Evolutionary conservation across 2,113 vertebrate genomes (phyloP).

Genomic region (Anser cygnoides): DNA sequence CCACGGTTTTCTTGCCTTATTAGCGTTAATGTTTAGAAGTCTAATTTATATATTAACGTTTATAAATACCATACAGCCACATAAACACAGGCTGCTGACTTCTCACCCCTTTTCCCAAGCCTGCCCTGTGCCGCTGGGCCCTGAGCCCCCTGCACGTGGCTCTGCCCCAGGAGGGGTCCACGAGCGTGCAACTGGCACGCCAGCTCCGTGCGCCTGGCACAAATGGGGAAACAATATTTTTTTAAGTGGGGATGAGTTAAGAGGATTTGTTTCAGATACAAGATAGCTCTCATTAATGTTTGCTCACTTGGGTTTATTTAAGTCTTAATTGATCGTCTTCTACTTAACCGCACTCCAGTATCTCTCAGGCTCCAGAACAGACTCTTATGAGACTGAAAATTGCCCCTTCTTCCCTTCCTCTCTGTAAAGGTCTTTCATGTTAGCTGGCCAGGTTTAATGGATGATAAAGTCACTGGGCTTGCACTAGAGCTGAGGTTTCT

Average conservation of each 20-base stretch:
- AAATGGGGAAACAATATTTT: not conserved
- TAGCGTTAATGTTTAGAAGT: not conserved
- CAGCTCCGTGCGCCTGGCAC: rapidly evolving
- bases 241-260: slow-evolving; percentile 31
- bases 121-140: rapidly evolving
- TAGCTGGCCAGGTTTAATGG: not conserved
- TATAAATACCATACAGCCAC: not conserved
- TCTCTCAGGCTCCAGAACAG: slow-evolving; percentile 17
- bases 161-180: not conserved
- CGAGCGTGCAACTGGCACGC: rapidly evolving
- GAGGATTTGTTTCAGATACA: slow-evolving; percentile 39
- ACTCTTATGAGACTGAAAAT: not conserved
- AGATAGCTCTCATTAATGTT: slow-evolving; percentile 46
- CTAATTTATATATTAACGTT: too few species aligned
- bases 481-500: not conserved
- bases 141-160: rapidly evolving
- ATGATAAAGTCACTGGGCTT: not conserved
- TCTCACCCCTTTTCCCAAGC: not conserved
- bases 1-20: not conserved
- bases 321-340: slow-evolving; percentile 57
- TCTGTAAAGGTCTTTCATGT: not conserved
- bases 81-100: not conserved
- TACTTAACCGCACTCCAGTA: slow-evolving; percentile 5
- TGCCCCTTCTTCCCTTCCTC: not conserved
- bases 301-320: slow-evolving; percentile 55